A percentile compares a stretch with the other conserved stretches of the same genome.
Evolutionary conservation across 2,797 vertebrate species (phyloP).

Genomic region (Malurus splendens): DNA sequence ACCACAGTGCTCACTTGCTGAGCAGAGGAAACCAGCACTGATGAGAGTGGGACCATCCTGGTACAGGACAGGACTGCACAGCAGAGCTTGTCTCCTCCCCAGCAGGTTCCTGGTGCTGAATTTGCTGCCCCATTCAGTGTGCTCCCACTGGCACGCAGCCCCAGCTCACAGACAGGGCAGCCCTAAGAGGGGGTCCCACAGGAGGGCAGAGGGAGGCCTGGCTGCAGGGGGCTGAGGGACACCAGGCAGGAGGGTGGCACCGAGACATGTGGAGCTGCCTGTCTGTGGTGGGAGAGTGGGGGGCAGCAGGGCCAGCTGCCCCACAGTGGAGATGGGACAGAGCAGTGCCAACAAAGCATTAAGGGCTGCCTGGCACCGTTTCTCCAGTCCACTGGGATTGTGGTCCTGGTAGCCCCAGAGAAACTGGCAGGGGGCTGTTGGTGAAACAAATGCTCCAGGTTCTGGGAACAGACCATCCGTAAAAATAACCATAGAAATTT

Average conservation of each 20-base stretch:
- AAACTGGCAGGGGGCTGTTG: not conserved
- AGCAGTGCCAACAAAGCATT: not conserved
- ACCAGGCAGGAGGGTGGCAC: not conserved
- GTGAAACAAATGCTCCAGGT: constrained; percentile 50
- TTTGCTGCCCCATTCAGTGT: not conserved
- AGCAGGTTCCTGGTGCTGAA: fast-evolving
- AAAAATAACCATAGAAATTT: constrained; percentile 94
- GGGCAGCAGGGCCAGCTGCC: not conserved
- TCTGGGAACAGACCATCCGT: constrained; percentile 66
- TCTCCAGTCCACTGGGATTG: not conserved
- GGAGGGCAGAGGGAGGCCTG: not conserved
- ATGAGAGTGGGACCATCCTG: not conserved
- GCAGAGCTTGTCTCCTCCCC: not conserved
- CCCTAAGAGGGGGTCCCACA: fast-evolving
- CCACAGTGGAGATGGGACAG: not conserved
- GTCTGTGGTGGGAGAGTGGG: fast-evolving
- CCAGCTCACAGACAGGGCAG: fast-evolving
- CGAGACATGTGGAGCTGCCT: fast-evolving
- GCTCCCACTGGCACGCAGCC: not conserved
- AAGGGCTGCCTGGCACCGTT: not conserved
- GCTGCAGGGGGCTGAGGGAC: not conserved
- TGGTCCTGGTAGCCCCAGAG: not conserved
- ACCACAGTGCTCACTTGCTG: not conserved
- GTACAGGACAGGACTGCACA: not conserved
- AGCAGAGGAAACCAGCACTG: not conserved